phyloP scores from a whole-genome alignment of 2,113 vertebrate species.

The Lepidothrix coronata region DNA sequence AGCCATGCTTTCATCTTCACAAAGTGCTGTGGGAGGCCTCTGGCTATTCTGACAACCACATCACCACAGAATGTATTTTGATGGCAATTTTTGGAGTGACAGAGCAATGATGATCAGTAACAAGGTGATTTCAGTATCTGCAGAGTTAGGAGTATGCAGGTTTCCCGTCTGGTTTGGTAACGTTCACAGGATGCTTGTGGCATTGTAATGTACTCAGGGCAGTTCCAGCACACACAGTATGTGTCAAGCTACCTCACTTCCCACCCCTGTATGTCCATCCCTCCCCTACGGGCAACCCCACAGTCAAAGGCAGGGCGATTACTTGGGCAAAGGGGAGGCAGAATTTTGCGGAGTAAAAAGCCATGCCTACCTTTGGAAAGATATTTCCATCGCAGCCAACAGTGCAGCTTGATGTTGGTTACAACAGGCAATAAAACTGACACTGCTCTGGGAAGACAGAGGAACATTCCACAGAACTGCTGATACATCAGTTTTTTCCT shows the following conservation, averaged over 20 bases:
- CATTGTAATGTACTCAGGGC: rapidly evolving
- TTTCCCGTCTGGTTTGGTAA: not conserved
- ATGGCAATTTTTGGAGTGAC: not conserved
- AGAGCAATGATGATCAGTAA: not conserved
- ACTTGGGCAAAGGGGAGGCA: not conserved
- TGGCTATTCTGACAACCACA: not conserved
- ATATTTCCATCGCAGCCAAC: not conserved
- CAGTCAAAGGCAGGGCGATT: not conserved
- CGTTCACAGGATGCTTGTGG: rapidly evolving
- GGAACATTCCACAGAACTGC: not conserved
- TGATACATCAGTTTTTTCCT: not conserved
- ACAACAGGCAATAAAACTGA: not conserved
- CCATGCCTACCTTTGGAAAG: not conserved
- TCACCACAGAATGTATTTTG: not conserved
- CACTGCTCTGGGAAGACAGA: not conserved
- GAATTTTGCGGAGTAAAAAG: not conserved
- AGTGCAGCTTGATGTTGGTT: not conserved
- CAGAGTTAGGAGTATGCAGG: not conserved
- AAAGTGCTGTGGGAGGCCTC: not conserved
- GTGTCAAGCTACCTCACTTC: not conserved
- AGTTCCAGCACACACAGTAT: not conserved
- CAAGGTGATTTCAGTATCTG: not conserved
- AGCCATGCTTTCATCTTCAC: not conserved
- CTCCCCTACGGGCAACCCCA: not conserved
- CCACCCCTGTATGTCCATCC: rapidly evolving